A percentile compares a stretch with the other conserved stretches of the same genome.
Conservation (phyloP, 1,140 invertebrate species). For the Drosophila guanche region DNA sequence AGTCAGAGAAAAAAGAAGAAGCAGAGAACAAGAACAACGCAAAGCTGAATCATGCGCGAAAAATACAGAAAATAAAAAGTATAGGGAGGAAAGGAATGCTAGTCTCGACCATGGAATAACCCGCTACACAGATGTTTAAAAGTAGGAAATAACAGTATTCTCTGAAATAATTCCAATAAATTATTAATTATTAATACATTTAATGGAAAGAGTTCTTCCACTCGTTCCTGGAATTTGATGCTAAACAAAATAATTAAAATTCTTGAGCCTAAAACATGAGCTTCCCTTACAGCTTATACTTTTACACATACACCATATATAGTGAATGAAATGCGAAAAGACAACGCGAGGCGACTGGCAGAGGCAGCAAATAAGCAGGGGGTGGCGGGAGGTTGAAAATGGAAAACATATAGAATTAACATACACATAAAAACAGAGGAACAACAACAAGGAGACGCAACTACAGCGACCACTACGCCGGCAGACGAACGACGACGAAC, state of each 20-base stretch:
- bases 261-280: too few species aligned
- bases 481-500: constrained; percentile 34
- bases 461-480: constrained; percentile 11
- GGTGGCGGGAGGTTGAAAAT: constrained; percentile 30
- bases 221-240: too few species aligned
- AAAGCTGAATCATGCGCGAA: constrained; percentile 72
- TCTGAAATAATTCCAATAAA: too few species aligned
- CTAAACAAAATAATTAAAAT: too few species aligned
- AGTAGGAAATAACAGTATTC: too few species aligned
- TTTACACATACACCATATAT: too few species aligned
- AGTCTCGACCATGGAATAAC: too few species aligned
- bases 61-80: constrained; percentile 50
- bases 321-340: constrained; percentile 30
- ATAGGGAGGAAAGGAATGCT: too few species aligned
- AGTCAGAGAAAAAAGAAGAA: constrained; percentile 25
- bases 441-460: constrained; percentile 32
- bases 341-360: constrained; percentile 4
- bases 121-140: too few species aligned
- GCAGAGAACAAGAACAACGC: constrained; percentile 52
- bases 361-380: constrained; percentile 16
- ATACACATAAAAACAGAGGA: constrained; percentile 53
- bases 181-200: too few species aligned
- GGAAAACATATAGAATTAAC: constrained; percentile 76
- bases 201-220: too few species aligned
- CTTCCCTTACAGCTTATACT: too few species aligned